Percentiles rank a stretch among this genome's conserved stretches.
Evolutionary conservation across 2,113 vertebrate genomes (phyloP).

Genomic region (Gallinago undulata): DNA sequence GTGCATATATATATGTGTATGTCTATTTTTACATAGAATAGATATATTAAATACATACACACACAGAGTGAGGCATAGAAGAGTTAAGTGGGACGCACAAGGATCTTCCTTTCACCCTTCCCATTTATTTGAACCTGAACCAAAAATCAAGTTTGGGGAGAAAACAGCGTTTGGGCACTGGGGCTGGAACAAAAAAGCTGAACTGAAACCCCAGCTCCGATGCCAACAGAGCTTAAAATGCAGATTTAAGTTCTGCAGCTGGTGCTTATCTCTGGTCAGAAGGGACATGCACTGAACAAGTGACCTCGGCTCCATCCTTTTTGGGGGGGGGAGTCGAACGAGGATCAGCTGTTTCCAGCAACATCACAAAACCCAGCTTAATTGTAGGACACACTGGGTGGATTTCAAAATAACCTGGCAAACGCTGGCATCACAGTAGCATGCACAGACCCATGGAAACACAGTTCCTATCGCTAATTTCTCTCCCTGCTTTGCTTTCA

Average conservation of each 20-base stretch:
- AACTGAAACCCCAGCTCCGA: neutral
- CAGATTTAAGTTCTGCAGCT: neutral
- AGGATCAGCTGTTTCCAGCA: neutral
- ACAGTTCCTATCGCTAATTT: neutral
- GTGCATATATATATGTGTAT: neutral
- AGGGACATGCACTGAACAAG: neutral
- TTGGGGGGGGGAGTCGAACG: neutral
- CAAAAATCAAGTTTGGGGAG: neutral
- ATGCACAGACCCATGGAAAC: fast-evolving
- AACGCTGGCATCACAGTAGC: fast-evolving
- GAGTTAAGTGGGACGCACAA: neutral
- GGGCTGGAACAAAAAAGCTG: neutral
- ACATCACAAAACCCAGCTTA: neutral
- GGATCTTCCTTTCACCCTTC: neutral
- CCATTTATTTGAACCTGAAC: neutral
- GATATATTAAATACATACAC: neutral
- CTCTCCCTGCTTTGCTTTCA: neutral
- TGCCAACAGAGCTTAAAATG: neutral
- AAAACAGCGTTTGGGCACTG: neutral
- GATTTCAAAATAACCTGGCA: neutral
- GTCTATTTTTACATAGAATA: neutral
- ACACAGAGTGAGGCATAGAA: neutral
- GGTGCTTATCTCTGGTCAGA: neutral
- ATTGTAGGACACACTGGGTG: neutral
- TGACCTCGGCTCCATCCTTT: neutral